A percentile compares a stretch with the other conserved stretches of the same genome.
phyloP scores from a whole-genome alignment of 2,888 invertebrate species.

The Coelopa pilipes region DNA sequence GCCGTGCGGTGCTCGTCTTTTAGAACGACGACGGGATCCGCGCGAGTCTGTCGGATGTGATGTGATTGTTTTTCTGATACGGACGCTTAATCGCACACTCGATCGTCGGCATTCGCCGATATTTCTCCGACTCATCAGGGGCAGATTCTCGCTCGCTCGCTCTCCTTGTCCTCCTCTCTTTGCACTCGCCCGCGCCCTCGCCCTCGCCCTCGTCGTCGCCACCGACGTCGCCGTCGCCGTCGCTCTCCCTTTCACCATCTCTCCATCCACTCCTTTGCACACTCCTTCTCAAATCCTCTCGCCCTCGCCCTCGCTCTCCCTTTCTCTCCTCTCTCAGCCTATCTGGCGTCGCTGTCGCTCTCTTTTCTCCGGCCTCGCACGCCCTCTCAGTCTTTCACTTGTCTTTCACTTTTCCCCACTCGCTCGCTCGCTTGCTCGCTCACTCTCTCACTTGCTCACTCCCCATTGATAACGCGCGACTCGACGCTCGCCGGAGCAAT shows the following conservation, averaged over 20 bases:
- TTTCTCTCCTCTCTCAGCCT: no score
- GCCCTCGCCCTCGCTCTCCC: conserved; percentile 14
- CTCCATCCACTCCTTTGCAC: neutral
- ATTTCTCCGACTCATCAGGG: no score
- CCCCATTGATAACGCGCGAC: conserved; percentile 19
- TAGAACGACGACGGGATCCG: conserved; percentile 15
- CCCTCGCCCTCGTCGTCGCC: neutral
- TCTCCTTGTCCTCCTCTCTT: neutral
- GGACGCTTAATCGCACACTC: conserved; percentile 28
- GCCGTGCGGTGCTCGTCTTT: no score
- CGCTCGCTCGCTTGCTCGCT: neutral
- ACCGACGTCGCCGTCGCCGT: neutral
- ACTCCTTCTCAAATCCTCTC: neutral
- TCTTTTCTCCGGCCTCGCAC: conserved; percentile 7
- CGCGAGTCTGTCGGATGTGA: neutral
- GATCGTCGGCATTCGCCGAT: neutral
- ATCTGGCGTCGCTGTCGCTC: no score
- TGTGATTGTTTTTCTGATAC: conserved; percentile 26
- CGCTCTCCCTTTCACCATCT: neutral
- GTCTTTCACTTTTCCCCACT: neutral
- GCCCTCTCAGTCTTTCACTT: neutral
- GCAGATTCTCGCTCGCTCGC: neutral
- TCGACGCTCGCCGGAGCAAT: neutral
- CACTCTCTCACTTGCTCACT: neutral
- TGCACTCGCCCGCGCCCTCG: neutral